Conservation (phyloP, 2,113 vertebrate species). For the Mustela lutreola region DNA sequence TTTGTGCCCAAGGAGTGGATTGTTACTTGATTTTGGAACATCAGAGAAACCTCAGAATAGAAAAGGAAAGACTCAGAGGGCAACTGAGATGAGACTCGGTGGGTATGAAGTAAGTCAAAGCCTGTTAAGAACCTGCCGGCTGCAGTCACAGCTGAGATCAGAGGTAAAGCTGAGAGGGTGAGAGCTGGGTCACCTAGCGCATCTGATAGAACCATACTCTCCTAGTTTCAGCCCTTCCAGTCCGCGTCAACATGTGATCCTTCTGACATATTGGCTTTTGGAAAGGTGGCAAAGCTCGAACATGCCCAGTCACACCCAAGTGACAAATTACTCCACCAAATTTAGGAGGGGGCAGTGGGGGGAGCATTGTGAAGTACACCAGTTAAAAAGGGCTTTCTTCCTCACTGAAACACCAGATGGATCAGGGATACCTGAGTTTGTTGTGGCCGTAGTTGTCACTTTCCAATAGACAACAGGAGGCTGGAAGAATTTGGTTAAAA, state of each 20-base stretch:
- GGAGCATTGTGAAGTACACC: neutral
- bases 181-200: accelerated
- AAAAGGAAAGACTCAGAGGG: neutral
- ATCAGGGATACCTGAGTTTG: neutral
- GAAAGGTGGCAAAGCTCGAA: neutral
- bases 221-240: neutral
- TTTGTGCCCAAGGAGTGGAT: neutral
- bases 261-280: neutral
- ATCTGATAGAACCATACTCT: neutral
- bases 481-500: constrained; percentile 4
- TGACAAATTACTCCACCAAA: neutral
- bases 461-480: neutral
- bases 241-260: neutral
- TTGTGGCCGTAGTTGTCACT: neutral
- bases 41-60: neutral
- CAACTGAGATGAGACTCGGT: neutral
- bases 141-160: neutral
- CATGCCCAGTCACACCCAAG: neutral
- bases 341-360: neutral
- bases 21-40: neutral
- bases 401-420: neutral
- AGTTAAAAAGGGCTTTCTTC: neutral
- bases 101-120: neutral
- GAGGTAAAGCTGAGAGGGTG: neutral
- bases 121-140: neutral